Base-by-base conservation (phyloP, 1,140 invertebrate genomes). In the Pseudomyrmex cubaensis region DNA sequence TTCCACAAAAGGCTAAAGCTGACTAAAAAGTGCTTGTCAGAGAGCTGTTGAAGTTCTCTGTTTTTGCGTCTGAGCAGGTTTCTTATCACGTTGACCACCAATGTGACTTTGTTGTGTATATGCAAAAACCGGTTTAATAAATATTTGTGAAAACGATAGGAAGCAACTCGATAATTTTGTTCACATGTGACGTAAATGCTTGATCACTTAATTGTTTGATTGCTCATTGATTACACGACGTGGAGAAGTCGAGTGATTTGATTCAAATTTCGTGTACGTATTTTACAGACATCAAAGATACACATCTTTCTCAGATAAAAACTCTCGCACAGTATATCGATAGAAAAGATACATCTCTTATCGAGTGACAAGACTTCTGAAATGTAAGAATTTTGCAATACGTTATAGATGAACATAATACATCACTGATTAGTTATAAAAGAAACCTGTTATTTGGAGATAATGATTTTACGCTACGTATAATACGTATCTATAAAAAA, bases 91-190 rank as follows among this genome's bases (percentile, higher is more conserved):
- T 22, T 35, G 5, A 35, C 15, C 25, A 54, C 10, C 54, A 4
- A 2, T 62, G 20, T 25, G 22, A 10, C 22, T n/a, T n/a, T 70
- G 2, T 63, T 67, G 48, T 2, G 25, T 1, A 50, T 54, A 75
- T 62, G 73, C 74, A 54, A 76, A 62, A 87, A 87, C 85, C 85
- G 86, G 70, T 87, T 87, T 84, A 12, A 66, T 13, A 54, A 56
- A 73, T 57, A 15, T 52, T 57, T 35, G 25, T 10, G 17, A 12
- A 25, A 25, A 69, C 67, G 22, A 83, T 9, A 75, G 7, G 52
- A 63, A 25, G 52, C 35, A 35, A 35, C 35, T 35, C 5, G 35
- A 35, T 5, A 7, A 7, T 35, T 5, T 0, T 35, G 35, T 35
- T 35, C 35, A 35, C 35, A 35, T 35, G 5, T 35, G 35, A 35